Base-by-base conservation (phyloP, 1,140 invertebrate genomes). In the Paramacrobiotus metropolitanus region DNA sequence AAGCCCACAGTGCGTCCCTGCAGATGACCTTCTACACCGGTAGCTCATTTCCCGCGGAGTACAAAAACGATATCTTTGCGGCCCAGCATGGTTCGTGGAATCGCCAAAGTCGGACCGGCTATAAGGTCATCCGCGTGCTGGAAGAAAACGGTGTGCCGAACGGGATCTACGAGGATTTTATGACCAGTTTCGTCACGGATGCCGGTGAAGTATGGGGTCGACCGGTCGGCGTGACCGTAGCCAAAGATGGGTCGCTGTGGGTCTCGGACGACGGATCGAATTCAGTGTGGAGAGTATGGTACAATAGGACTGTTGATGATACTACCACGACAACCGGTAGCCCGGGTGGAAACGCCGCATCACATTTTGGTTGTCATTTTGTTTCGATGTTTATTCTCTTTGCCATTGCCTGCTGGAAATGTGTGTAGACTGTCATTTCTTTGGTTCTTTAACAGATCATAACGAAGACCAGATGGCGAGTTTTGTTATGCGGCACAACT, bases 1-100 rank as follows among this genome's bases (percentile, higher is more conserved):
- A 55, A 9, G 4, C 60, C 4, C 60, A 61, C 60, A 34, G 40
- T 4, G 60, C 60, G 28, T 34, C 60, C 9, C 60, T 61, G 60
- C 40, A 40, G 4, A 28, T 61, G 4, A 21, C 4, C 4, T 61
- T 45, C 21, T 24, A 24, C 21, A 55, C 28, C 4, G 60, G 60
- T 9, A 61, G n/a, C 4, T 45, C 20, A n/a, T 45, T 61, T 20
- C 21, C 60, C 20, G 21, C 21, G 31, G 31, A 61, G 4, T 45
- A 29, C 21, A 4, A 24, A 21, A 20, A 21, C 4, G 60, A 55
- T 55, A 21, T 34, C 20, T 61, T 61, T 40, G 60, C 55, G 60
- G 60, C 28, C 4, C 28, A 44, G 60, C 60, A 61, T 55, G 60
- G 60, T 20, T 61, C 60, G 21, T n/a, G n/a, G n/a, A n/a, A n/a